Evolutionary conservation across 53 echinoderm and acorn worm genomes (phyloP).

Genomic region (Holothuria leucospilota): DNA sequence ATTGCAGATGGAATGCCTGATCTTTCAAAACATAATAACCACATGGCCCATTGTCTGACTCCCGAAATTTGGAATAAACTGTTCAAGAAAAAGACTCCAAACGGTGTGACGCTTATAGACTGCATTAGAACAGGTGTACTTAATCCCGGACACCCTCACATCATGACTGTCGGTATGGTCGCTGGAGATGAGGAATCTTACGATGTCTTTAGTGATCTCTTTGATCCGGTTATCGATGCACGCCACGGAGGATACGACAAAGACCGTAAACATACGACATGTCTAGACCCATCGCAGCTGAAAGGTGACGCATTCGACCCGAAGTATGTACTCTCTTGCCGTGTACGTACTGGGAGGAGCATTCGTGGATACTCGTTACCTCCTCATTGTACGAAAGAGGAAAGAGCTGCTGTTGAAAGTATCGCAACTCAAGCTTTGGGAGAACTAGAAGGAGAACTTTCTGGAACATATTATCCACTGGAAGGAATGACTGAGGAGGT

Average conservation of each 20-base stretch:
- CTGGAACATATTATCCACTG: conserved; percentile 94
- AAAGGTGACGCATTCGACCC: conserved; percentile 85
- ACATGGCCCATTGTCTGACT: conserved; percentile 91
- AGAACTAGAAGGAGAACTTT: conserved; percentile 74
- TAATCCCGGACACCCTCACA: conserved; percentile 97
- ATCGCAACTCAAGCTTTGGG: conserved; percentile 76
- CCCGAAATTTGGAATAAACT: conserved; percentile 89
- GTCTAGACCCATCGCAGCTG: conserved; percentile 76
- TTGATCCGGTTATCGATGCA: conserved; percentile 95
- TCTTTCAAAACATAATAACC: conserved; percentile 91
- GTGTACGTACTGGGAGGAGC: conserved; percentile 94
- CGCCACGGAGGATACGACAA: conserved; percentile 87
- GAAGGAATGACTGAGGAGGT: conserved; percentile 92
- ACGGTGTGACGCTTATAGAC: conserved; percentile 69
- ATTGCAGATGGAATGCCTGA: conserved; percentile 77
- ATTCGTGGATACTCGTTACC: conserved; percentile 86
- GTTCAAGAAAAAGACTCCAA: conserved; percentile 84
- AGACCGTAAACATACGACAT: conserved; percentile 83
- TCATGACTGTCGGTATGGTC: conserved; percentile 96
- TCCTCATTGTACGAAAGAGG: conserved; percentile 78
- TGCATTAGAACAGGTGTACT: conserved; percentile 83
- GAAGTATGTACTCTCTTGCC: conserved; percentile 88
- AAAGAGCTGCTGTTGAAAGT: conserved; percentile 83
- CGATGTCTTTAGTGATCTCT: conserved; percentile 78
- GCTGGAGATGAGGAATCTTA: conserved; percentile 94